Percentiles rank a stretch among this genome's conserved stretches.
phyloP scores from a whole-genome alignment of 2,113 vertebrate species.

The Misgurnus anguillicaudatus region DNA sequence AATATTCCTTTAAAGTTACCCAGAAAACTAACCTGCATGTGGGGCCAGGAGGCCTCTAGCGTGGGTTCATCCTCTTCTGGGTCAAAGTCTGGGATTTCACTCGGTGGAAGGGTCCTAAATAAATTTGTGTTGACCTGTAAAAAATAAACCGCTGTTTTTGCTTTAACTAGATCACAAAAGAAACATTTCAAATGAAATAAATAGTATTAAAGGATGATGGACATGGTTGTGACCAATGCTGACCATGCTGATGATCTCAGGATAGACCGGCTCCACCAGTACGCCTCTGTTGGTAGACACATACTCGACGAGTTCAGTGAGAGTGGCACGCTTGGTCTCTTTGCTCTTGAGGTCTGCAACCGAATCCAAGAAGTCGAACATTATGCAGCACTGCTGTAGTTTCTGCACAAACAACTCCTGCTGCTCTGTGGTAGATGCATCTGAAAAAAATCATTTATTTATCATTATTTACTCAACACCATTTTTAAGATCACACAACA shows the following conservation, averaged over 20 bases:
- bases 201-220: background rate
- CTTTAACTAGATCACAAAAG: background rate
- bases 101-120: conserved; percentile 95
- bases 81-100: conserved; percentile 98
- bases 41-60: conserved; percentile 96
- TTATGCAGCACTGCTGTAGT: conserved; percentile 92
- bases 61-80: conserved; percentile 98
- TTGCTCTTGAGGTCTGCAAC: conserved; percentile 96
- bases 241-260: conserved; percentile 97
- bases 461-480: background rate
- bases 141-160: conserved; percentile 40
- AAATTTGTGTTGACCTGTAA: conserved; percentile 93
- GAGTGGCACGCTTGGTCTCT: conserved; percentile 95
- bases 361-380: conserved; percentile 97
- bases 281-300: conserved; percentile 95
- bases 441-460: conserved; percentile 65
- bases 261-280: conserved; percentile 91
- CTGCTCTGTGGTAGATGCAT: conserved; percentile 90
- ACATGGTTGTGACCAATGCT: conserved; percentile 57
- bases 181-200: background rate
- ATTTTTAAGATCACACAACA: too few species aligned
- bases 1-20: too few species aligned
- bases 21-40: conserved; percentile 84
- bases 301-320: conserved; percentile 96
- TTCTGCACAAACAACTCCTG: conserved; percentile 96